These are phyloP conservation scores for Charadrius vociferus DNA, from an alignment of 2,113 vertebrate genomes.

Conservation along the genomic window DNA sequence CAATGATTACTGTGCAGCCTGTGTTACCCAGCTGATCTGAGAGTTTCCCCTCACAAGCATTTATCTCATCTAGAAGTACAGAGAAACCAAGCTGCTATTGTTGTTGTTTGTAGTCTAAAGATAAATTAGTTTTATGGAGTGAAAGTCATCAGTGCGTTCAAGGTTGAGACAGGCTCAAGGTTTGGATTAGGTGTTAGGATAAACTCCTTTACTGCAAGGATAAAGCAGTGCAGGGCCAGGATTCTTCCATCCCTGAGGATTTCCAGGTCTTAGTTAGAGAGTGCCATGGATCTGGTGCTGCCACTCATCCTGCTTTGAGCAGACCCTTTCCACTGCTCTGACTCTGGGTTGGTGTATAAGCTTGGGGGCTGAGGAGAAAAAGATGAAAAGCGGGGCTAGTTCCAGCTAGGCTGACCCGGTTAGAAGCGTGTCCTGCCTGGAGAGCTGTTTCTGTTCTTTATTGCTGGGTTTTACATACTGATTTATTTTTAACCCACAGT, in stretches of 20 bases:
- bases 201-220: neutral
- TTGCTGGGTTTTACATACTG: neutral
- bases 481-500: neutral
- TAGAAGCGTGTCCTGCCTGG: neutral
- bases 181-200: neutral
- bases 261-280: neutral
- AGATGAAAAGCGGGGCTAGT: neutral
- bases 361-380: neutral
- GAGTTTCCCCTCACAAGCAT: neutral
- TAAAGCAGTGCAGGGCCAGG: neutral
- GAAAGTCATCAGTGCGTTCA: neutral
- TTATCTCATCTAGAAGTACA: neutral
- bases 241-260: neutral
- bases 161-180: neutral
- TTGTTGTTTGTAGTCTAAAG: neutral
- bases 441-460: neutral
- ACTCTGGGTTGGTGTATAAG: neutral
- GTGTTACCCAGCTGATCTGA: neutral
- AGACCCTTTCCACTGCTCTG: neutral
- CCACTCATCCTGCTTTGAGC: neutral
- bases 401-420: neutral
- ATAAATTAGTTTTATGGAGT: neutral
- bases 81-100: neutral
- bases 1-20: neutral
- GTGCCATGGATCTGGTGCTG: neutral